Conservation (phyloP, 35 echinoderm and acorn worm species). For the Ophiothrix spiculata region DNA sequence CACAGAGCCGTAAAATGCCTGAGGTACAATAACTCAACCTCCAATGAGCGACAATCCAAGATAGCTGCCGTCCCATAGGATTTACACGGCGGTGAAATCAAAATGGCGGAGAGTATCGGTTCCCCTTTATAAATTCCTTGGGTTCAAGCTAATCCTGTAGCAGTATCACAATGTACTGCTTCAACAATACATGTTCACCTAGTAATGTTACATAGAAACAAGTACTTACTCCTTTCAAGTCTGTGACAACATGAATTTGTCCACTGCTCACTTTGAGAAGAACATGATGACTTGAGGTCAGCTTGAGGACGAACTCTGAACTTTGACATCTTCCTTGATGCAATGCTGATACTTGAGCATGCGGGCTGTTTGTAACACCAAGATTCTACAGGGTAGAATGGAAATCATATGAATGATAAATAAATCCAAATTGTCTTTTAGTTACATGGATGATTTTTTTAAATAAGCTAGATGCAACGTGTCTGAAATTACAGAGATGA, state of each 20-base stretch:
- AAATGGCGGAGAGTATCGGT: no score
- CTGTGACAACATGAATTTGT: neutral
- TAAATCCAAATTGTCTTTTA: neutral
- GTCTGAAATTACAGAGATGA: conserved; percentile 4
- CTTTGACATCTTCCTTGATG: neutral
- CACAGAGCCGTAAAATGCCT: no score
- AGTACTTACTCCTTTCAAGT: conserved; percentile 31
- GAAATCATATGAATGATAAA: neutral
- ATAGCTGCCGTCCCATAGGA: no score
- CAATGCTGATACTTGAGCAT: neutral
- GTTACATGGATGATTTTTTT: neutral
- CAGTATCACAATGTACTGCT: neutral
- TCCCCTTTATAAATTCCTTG: no score
- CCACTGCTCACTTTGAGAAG: conserved; percentile 19
- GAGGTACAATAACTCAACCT: no score
- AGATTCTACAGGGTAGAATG: neutral
- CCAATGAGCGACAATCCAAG: no score
- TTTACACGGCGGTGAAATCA: no score
- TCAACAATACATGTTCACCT: neutral
- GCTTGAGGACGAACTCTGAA: conserved; percentile 24
- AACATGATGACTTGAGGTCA: conserved; percentile 24
- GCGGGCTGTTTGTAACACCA: conserved; percentile 7
- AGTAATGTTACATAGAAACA: neutral
- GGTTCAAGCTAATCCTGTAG: no score
- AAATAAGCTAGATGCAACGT: neutral